These are phyloP conservation scores for Leucophora obtusa DNA, from an alignment of 2,888 invertebrate genomes.

Conservation along the genomic window DNA sequence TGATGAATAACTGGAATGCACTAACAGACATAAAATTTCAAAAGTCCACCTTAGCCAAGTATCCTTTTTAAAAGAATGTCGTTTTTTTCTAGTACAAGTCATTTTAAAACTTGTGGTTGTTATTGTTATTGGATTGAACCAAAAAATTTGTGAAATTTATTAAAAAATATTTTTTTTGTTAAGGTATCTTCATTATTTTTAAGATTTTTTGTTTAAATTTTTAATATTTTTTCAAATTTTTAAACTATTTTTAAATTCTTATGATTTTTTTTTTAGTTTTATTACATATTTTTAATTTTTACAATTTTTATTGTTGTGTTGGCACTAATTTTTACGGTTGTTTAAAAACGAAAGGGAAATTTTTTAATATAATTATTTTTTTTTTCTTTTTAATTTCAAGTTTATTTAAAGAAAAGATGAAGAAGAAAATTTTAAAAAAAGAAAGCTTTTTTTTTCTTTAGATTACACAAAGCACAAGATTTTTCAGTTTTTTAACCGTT, in stretches of 20 bases:
- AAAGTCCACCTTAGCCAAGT: slow-evolving; percentile 69
- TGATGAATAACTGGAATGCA: slow-evolving; percentile 41
- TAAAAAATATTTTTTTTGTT: neutral
- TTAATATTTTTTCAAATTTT: neutral
- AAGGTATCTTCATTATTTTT: slow-evolving; percentile 17
- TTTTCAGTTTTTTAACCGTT: slow-evolving; percentile 31
- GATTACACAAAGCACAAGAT: slow-evolving; percentile 6
- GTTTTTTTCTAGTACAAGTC: slow-evolving; percentile 61
- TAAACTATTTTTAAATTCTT: neutral
- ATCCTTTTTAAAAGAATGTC: slow-evolving; percentile 68
- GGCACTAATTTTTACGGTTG: slow-evolving; percentile 52
- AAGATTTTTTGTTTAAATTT: neutral
- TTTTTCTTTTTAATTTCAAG: slow-evolving; percentile 1
- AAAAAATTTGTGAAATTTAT: neutral
- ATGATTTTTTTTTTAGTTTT: slow-evolving; percentile 4
- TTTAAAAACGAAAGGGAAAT: slow-evolving; percentile 53
- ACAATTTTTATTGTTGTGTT: neutral
- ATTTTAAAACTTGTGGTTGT: slow-evolving; percentile 28
- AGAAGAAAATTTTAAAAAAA: slow-evolving; percentile 46
- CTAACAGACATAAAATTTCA: slow-evolving; percentile 45
- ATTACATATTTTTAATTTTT: slow-evolving; percentile 1
- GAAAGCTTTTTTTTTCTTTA: slow-evolving; percentile 43
- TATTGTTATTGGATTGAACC: neutral
- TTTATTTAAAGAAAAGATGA: neutral
- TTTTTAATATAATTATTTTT: slow-evolving; percentile 9